These are phyloP conservation scores for Bujurquina vittata DNA, from an alignment of 2,113 vertebrate species.

Conservation along the genomic window DNA sequence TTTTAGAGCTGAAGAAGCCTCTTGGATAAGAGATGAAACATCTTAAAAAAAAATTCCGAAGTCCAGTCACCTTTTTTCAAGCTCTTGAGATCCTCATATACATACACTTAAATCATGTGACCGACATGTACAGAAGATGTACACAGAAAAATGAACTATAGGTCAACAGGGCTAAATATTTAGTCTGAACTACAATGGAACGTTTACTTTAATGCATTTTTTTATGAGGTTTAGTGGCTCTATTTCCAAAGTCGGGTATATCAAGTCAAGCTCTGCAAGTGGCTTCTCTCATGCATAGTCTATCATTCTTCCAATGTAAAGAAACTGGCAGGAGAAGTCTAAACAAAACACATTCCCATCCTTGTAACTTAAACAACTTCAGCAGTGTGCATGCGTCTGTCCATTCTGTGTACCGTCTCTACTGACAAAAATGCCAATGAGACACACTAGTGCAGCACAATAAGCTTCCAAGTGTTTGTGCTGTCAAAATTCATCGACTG, in stretches of 20 bases:
- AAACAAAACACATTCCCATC: conserved; percentile 45
- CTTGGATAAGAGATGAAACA: too few species aligned
- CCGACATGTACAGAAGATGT: neutral
- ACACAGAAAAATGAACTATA: neutral
- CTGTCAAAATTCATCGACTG: neutral
- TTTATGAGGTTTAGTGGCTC: rapidly evolving
- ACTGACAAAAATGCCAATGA: neutral
- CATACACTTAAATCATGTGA: neutral
- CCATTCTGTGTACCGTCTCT: conserved; percentile 13
- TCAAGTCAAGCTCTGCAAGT: neutral
- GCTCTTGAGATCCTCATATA: neutral
- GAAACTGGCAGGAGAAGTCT: conserved; percentile 6
- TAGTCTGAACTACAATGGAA: conserved; percentile 17
- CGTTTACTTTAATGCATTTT: conserved; percentile 11
- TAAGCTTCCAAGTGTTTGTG: neutral
- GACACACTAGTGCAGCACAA: neutral
- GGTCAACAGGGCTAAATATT: conserved; percentile 26
- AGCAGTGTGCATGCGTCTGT: neutral
- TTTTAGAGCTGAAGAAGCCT: too few species aligned
- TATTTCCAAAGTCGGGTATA: neutral
- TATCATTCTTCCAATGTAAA: neutral
- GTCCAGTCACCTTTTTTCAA: too few species aligned
- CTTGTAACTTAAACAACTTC: conserved; percentile 37
- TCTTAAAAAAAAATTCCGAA: too few species aligned
- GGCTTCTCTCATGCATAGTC: neutral